Evolutionary conservation across 2,113 vertebrate genomes (phyloP).

Genomic region (Pseudopipra pipra): DNA sequence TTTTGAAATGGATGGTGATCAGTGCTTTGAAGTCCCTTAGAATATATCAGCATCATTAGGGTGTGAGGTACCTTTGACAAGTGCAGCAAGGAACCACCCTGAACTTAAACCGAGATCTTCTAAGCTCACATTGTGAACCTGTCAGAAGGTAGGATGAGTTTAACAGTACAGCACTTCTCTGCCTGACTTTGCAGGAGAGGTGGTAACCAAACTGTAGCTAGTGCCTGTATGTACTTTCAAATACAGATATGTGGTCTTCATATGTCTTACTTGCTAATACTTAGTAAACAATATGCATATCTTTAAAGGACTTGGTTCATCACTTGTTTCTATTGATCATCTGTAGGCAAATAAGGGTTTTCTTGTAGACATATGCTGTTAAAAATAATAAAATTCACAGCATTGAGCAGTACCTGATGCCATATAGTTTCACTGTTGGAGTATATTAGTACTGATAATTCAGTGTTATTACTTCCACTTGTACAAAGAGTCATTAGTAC

Average conservation of each 20-base stretch:
- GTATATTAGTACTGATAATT: neutral
- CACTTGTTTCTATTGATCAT: neutral
- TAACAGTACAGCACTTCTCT: neutral
- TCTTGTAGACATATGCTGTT: neutral
- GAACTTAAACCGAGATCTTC: neutral
- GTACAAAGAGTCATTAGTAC: neutral
- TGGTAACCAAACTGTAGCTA: neutral
- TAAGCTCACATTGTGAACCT: rapidly evolving
- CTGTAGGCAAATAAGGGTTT: neutral
- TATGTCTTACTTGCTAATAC: neutral
- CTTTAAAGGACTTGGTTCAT: neutral
- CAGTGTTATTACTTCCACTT: neutral
- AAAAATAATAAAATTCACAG: neutral
- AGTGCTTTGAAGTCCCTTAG: neutral
- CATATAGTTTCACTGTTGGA: neutral
- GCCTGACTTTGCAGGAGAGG: neutral
- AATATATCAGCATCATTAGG: neutral
- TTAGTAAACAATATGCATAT: neutral
- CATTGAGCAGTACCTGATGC: neutral
- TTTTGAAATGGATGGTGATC: neutral
- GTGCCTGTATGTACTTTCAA: neutral
- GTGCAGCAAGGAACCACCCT: neutral
- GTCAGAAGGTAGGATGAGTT: neutral
- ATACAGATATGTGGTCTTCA: neutral
- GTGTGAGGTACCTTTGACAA: neutral